Conservation (phyloP, 2,888 invertebrate species). For the Hypsopygia costalis region DNA sequence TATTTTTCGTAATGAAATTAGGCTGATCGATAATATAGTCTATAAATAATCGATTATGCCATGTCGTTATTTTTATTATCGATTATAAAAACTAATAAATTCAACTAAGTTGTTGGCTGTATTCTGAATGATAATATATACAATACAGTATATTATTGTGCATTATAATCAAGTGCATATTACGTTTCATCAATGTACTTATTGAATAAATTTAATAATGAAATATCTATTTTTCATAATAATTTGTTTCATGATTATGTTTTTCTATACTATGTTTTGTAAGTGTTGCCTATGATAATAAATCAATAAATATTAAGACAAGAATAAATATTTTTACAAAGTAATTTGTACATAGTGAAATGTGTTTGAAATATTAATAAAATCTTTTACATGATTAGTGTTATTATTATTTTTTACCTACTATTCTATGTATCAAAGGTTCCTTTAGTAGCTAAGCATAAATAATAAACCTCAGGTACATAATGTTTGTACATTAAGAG, state of each 20-base stretch:
- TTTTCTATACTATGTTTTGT: conserved; percentile 64
- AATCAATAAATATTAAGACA: conserved; percentile 76
- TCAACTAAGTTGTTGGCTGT: conserved; percentile 46
- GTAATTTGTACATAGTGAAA: conserved; percentile 79
- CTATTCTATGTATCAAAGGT: no score
- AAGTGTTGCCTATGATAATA: conserved; percentile 73
- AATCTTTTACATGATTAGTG: conserved; percentile 64
- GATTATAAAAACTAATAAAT: conserved; percentile 22
- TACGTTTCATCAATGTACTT: conserved; percentile 63
- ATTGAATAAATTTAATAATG: conserved; percentile 62
- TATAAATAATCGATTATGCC: conserved; percentile 29
- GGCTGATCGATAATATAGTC: conserved; percentile 27
- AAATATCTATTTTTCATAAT: conserved; percentile 61
- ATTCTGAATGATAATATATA: conserved; percentile 41
- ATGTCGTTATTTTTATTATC: conserved; percentile 27
- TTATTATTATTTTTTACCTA: no score
- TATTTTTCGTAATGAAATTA: conserved; percentile 26
- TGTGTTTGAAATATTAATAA: conserved; percentile 78
- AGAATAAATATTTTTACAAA: conserved; percentile 80
- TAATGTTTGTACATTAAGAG: no score
- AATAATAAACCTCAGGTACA: no score
- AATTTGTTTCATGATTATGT: conserved; percentile 58
- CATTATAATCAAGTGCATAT: conserved; percentile 50
- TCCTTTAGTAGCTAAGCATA: no score
- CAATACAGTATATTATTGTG: conserved; percentile 45